phyloP scores from a whole-genome alignment of 2,797 vertebrate species.

The Dendrocincla tyrannina region DNA sequence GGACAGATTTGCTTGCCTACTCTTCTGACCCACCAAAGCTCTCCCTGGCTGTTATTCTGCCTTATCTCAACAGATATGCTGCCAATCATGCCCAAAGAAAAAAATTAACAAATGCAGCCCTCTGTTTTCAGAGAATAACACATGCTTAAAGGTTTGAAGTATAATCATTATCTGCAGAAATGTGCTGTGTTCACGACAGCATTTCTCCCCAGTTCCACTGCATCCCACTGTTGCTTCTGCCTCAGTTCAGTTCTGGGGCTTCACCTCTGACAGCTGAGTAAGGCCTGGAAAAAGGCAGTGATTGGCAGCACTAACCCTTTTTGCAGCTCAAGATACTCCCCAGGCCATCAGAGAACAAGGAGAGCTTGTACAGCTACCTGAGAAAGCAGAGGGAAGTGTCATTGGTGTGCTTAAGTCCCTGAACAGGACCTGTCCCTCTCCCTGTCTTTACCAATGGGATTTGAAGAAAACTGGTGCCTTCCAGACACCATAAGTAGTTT shows the following conservation, averaged over 20 bases:
- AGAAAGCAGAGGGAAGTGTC: background rate
- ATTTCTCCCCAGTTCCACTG: background rate
- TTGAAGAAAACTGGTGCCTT: background rate
- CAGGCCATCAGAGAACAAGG: background rate
- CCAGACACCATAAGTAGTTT: background rate
- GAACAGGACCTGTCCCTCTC: background rate
- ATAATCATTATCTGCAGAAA: background rate
- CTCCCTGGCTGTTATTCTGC: background rate
- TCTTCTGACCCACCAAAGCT: constrained; percentile 23
- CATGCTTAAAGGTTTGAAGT: background rate
- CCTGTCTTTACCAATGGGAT: background rate
- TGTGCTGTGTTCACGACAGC: background rate
- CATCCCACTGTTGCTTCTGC: background rate
- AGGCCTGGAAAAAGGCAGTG: background rate
- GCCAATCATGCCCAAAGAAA: background rate
- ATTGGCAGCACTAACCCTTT: background rate
- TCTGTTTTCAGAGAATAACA: background rate
- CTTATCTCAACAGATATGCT: constrained; percentile 3
- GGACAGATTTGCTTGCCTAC: constrained; percentile 21
- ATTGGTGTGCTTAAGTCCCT: background rate
- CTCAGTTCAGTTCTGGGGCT: background rate
- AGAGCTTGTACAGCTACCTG: background rate
- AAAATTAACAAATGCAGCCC: background rate
- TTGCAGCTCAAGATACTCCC: background rate
- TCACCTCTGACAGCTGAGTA: background rate